Percentiles rank a stretch among this genome's conserved stretches.
phyloP scores from a whole-genome alignment of 2,888 invertebrate species.

The Celastrina argiolus region DNA sequence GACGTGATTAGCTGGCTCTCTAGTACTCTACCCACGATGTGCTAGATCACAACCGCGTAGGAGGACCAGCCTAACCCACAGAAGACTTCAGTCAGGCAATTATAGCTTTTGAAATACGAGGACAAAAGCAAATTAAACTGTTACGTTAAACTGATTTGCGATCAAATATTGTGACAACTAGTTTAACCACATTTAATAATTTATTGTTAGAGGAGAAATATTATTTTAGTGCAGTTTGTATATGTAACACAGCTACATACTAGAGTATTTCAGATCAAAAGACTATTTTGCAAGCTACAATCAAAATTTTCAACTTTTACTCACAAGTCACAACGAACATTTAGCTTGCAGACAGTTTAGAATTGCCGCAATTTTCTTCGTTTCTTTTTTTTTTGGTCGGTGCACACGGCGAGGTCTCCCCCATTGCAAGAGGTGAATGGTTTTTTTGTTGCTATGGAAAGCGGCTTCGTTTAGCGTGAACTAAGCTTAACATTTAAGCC shows the following conservation, averaged over 20 bases:
- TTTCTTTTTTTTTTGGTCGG: constrained; percentile 1
- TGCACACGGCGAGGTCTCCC: constrained; percentile 1
- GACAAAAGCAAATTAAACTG: constrained; percentile 13
- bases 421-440: neutral
- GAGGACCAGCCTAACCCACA: constrained; percentile 51
- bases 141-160: constrained; percentile 7
- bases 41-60: constrained; percentile 43
- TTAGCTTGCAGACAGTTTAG: neutral
- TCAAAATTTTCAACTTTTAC: neutral
- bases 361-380: neutral
- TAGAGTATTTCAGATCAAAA: neutral
- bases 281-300: neutral
- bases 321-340: neutral
- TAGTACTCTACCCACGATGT: constrained; percentile 26
- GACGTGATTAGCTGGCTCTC: constrained; percentile 28
- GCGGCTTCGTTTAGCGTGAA: neutral
- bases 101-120: constrained; percentile 16
- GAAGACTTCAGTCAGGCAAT: constrained; percentile 35
- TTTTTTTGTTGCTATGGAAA: constrained; percentile 7
- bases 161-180: constrained; percentile 7
- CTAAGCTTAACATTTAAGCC: neutral
- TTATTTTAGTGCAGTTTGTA: neutral
- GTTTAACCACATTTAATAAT: constrained; percentile 1
- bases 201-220: neutral
- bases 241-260: neutral